These are phyloP conservation scores for Pseudeuparius sepicola DNA, from an alignment of 2,888 invertebrate species.

Conservation along the genomic window DNA sequence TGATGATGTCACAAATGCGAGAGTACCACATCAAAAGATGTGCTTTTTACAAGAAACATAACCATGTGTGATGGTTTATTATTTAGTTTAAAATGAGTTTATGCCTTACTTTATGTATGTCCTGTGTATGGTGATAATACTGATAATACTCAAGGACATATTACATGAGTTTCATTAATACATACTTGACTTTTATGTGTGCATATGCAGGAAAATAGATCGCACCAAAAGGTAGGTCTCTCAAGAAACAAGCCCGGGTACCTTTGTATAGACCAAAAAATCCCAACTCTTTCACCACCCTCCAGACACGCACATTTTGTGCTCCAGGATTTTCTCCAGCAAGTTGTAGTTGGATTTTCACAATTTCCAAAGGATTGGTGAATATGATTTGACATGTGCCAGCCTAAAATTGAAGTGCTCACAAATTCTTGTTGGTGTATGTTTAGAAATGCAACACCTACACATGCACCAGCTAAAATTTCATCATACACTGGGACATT, in stretches of 20 bases:
- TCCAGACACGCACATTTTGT: conserved; percentile 74
- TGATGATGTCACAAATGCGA: too few species aligned
- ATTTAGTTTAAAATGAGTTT: too few species aligned
- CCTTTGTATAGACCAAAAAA: conserved; percentile 93
- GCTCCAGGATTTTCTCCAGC: conserved; percentile 90
- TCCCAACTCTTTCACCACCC: conserved; percentile 90
- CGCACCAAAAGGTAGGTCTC: conserved; percentile 95
- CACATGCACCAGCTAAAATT: conserved; percentile 84
- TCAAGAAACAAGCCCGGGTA: conserved; percentile 85
- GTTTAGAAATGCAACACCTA: conserved; percentile 52
- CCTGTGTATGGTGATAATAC: too few species aligned
- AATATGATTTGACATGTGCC: conserved; percentile 94
- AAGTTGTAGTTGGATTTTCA: conserved; percentile 96
- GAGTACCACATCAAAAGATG: too few species aligned
- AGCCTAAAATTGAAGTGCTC: conserved; percentile 62
- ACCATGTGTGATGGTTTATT: too few species aligned
- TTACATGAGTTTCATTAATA: too few species aligned
- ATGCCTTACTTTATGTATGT: too few species aligned
- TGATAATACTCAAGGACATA: too few species aligned
- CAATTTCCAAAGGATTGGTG: conserved; percentile 98
- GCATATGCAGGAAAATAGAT: conserved; percentile 98
- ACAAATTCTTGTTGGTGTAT: too few species aligned
- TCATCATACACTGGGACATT: conserved; percentile 75
- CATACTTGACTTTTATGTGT: conserved; percentile 72
- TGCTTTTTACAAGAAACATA: too few species aligned